Base-by-base conservation (phyloP, 2,113 vertebrate genomes). In the Petrocephalus microphthalmus region DNA sequence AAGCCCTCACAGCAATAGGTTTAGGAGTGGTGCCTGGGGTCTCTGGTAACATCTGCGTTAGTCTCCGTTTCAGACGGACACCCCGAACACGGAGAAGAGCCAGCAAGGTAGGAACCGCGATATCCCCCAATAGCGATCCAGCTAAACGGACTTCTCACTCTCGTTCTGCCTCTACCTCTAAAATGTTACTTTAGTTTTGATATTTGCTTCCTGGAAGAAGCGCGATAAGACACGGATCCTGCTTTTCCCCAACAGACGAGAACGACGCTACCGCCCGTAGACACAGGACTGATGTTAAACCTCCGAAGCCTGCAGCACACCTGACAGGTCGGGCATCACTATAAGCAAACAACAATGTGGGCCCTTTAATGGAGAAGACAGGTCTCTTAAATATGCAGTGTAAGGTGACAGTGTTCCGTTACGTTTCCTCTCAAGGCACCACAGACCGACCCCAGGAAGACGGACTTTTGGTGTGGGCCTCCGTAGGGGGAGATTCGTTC, bases 221-320 rank as follows among this genome's bases (percentile, higher is more conserved):
- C 13, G 0, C 1, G 0, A 1, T 82, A 22, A 82, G 5, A 8
- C 2, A 47, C 10, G 0, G 20, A 82, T 22, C 78, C 5, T 47
- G 1, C 42, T 60, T 57, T 47, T 57, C 22, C 45, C 37, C 0
- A 42, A 83, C 87, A 88, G 52, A 52, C 13, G 22, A 87, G 82
- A 57, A 19, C 1, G 64, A 37, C 1, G 22, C 25, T 37, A 19
- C 53, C 25, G 1, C 11, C 6, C 0, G 22, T 3, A 47, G 4
- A n/a, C n/a, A 25, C 5, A 56, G 13, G 1, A 15, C 42, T 1
- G 0, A 1, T 0, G 1, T 90, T 53, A 85, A 2, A 85, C 94
- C 93, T 2, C 91, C 93, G 83, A 96, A 94, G 92, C 94, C 95
- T 8, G 85, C 93, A 20, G 95, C 94, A 42, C 94, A 95, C 64